Base-by-base conservation (phyloP, 2,888 invertebrate genomes). In the Dolichomitus sp. region DNA sequence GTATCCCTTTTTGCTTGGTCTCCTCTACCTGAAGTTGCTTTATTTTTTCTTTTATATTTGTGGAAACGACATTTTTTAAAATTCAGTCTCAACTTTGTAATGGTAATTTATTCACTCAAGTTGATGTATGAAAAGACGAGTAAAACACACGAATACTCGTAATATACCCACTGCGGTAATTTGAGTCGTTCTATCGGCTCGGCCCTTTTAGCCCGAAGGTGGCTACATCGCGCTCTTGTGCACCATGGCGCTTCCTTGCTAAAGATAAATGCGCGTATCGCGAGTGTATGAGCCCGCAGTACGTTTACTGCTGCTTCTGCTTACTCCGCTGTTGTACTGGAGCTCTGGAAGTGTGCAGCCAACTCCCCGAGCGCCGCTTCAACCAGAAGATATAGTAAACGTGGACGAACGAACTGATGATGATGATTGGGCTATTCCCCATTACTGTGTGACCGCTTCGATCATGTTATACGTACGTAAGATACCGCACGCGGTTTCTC, bases 341-440 rank as follows among this genome's bases (percentile, higher is more conserved):
- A 27, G 12, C 54, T 27, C 11, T 57, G 14, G 4, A 30, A 30
- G 83, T 17, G 59, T 23, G 11, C 19, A 14, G 30, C 23, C 5
- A 9, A 59, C 70, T 42, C 45, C n/a, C 5, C 27, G 45, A 72
- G 57, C 33, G 72, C 19, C 77, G 70, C 50, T 74, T 68, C 48
- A n/a, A 57, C 52, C 52, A 33, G 52, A 33, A 17, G 45, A 74
- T 30, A 52, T 54, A 54, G 54, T 54, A 19, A 57, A 65, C 40
- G 23, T 54, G 57, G 40, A 75, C 59, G 75, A 75, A 66, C 40
- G 33, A 45, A 75, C 65, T 84, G 80, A 83, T 89, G 88, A 90
- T 90, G 91, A 91, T 91, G 90, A 92, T 92, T 91, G 90, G 90
- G 88, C 89, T 89, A 88, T 89, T 89, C 84, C 86, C 80, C 83